phyloP scores from a whole-genome alignment of 2,797 vertebrate genomes.

The Phoxinus dragarum region DNA sequence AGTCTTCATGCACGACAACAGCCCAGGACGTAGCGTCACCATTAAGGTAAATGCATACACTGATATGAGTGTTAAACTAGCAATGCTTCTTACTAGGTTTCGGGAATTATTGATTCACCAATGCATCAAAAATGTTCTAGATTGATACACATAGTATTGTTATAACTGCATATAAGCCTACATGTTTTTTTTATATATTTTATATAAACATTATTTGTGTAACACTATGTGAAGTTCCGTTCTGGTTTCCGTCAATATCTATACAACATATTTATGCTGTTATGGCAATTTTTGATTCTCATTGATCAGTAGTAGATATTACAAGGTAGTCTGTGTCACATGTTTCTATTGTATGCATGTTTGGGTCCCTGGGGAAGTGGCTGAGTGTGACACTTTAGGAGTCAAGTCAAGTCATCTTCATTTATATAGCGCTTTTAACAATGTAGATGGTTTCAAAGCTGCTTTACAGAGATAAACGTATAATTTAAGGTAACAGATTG shows the following conservation, averaged over 20 bases:
- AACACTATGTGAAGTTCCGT: no score
- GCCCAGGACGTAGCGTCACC: constrained; percentile 90
- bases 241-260: background rate
- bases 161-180: background rate
- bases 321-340: no score
- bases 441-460: no score
- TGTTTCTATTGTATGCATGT: no score
- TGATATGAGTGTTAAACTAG: background rate
- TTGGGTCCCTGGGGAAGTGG: no score
- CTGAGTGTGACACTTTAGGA: no score
- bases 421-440: no score
- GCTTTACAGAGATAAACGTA: no score
- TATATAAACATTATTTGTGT: background rate
- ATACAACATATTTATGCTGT: background rate
- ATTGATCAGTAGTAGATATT: no score
- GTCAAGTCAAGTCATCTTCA: no score
- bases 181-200: background rate
- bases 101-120: background rate
- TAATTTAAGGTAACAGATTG: no score
- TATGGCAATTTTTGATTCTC: no score
- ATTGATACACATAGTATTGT: background rate
- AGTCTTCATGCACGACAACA: constrained; percentile 99
- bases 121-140: background rate
- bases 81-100: background rate
- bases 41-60: constrained; percentile 86